These are phyloP conservation scores for Cottus gobio DNA, from an alignment of 2,113 vertebrate genomes.

Conservation along the genomic window DNA sequence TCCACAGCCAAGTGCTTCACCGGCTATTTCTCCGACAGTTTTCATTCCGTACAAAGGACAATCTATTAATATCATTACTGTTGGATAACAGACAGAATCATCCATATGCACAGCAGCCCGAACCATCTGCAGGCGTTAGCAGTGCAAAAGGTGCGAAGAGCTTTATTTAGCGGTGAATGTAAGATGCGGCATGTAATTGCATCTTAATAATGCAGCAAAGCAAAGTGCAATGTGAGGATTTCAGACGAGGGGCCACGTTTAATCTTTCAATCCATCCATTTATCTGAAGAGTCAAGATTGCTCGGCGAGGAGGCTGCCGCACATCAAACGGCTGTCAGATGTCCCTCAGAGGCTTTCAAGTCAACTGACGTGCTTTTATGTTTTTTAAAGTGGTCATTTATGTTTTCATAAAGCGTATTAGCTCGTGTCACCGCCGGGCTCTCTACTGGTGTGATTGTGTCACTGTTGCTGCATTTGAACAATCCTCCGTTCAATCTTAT, in stretches of 20 bases:
- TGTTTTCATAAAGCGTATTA: constrained; percentile 57
- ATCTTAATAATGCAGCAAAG: constrained; percentile 64
- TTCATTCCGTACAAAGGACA: constrained; percentile 69
- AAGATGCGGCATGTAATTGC: constrained; percentile 64
- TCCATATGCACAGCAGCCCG: constrained; percentile 43
- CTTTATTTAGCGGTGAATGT: constrained; percentile 59
- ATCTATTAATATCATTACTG: constrained; percentile 81
- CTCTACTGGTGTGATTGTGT: neutral
- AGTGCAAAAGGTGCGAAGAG: constrained; percentile 61
- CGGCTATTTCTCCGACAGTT: constrained; percentile 64
- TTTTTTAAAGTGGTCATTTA: constrained; percentile 70
- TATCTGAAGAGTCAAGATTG: constrained; percentile 83
- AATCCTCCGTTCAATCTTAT: constrained; percentile 2
- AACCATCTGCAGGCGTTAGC: constrained; percentile 44
- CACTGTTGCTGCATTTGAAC: constrained; percentile 28
- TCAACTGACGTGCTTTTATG: constrained; percentile 67
- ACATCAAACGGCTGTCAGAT: constrained; percentile 88
- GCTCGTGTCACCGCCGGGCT: constrained; percentile 33
- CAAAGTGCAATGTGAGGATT: constrained; percentile 53
- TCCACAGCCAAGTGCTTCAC: constrained; percentile 68
- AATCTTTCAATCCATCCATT: constrained; percentile 84
- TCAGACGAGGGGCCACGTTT: constrained; percentile 72
- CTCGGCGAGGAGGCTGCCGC: constrained; percentile 73
- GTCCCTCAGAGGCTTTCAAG: constrained; percentile 82
- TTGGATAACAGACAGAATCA: constrained; percentile 66